Percentiles rank a stretch among this genome's conserved stretches.
phyloP scores from a whole-genome alignment of 2,113 vertebrate species.

The Thalassarche chlororhynchos region DNA sequence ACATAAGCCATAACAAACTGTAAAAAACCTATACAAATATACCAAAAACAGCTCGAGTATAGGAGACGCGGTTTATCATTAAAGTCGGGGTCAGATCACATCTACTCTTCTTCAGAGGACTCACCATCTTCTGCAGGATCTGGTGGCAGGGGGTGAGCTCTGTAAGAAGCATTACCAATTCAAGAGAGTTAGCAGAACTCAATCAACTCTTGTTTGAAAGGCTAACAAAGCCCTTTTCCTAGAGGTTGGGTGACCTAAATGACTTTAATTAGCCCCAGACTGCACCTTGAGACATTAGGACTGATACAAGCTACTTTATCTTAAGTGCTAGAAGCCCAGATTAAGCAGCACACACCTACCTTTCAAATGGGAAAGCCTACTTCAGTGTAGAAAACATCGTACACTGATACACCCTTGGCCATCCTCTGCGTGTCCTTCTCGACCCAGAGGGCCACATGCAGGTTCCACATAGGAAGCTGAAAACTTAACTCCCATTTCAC shows the following conservation, averaged over 20 bases:
- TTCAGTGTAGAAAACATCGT: not conserved
- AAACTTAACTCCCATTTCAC: not conserved
- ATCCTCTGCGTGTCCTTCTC: not conserved
- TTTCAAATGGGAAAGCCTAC: not conserved
- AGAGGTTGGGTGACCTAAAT: not conserved
- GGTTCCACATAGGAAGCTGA: not conserved
- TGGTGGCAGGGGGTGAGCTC: conserved; percentile 36
- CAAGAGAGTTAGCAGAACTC: not conserved
- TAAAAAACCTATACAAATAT: conserved; percentile 7
- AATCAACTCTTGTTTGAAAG: not conserved
- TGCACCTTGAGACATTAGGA: not conserved
- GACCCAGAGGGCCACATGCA: rapidly evolving
- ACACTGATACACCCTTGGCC: not conserved
- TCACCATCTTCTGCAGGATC: conserved; percentile 9
- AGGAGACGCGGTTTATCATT: not conserved
- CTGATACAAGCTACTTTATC: not conserved
- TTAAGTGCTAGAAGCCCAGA: not conserved
- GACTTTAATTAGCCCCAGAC: not conserved
- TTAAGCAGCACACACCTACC: not conserved
- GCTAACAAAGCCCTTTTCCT: not conserved
- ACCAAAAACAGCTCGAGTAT: not conserved
- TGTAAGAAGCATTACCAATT: not conserved
- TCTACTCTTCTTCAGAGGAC: conserved; percentile 35
- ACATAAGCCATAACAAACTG: not conserved
- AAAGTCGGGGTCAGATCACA: not conserved